These are phyloP conservation scores for Aplodontia rufa DNA, from an alignment of 2,113 vertebrate genomes.

Conservation along the genomic window DNA sequence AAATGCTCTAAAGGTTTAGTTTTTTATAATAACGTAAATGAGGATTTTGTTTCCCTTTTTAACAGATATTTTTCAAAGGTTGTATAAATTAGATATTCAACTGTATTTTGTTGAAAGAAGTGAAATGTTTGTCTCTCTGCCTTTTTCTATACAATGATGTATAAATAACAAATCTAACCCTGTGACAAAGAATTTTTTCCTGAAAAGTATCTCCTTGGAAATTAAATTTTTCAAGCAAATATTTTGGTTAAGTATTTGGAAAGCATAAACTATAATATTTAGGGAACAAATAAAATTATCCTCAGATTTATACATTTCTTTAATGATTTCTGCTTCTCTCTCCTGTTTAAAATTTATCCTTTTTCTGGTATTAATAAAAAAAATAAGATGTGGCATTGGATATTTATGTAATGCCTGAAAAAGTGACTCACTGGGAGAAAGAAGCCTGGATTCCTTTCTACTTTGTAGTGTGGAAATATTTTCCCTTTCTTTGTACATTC, in stretches of 20 bases:
- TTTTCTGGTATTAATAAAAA: background rate
- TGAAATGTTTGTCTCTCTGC: background rate
- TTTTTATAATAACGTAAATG: background rate
- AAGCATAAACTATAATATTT: background rate
- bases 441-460: background rate
- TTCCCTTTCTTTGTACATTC: background rate
- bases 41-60: background rate
- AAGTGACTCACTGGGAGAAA: background rate
- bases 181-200: conserved; percentile 9
- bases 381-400: background rate
- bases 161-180: background rate
- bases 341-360: background rate
- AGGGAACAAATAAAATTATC: background rate
- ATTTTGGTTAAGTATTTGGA: conserved; percentile 36
- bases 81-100: background rate
- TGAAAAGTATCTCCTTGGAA: background rate
- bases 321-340: background rate
- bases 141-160: background rate
- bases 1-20: background rate
- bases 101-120: background rate
- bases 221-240: conserved; percentile 35
- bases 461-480: background rate
- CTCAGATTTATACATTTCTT: background rate
- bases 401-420: background rate
- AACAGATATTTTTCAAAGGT: background rate